Evolutionary conservation across 2,113 vertebrate species (phyloP).

Genomic region (Sebastes fasciatus): DNA sequence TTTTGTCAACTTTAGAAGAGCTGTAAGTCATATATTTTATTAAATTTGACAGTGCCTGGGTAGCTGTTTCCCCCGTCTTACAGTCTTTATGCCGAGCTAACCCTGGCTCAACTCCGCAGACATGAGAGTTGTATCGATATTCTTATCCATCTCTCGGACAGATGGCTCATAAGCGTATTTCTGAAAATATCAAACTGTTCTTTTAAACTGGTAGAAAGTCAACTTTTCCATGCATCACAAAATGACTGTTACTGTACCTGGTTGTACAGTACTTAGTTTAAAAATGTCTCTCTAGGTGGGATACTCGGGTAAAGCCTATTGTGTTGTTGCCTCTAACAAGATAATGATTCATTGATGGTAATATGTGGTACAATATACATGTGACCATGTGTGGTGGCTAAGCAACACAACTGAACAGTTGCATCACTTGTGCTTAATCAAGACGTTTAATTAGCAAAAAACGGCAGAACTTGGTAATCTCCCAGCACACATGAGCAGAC

Average conservation of each 20-base stretch:
- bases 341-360: background rate
- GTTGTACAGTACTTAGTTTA: background rate
- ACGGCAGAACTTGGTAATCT: constrained; percentile 38
- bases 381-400: background rate
- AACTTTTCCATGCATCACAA: background rate
- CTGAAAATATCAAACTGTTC: background rate
- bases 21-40: too few species aligned
- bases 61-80: too few species aligned
- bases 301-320: background rate
- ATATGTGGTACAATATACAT: background rate
- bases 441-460: constrained; percentile 49
- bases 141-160: background rate
- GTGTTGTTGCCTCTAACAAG: background rate
- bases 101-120: background rate
- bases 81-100: too few species aligned
- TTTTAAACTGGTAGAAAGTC: background rate
- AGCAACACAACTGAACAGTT: constrained; percentile 12
- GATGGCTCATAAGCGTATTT: background rate
- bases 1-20: background rate
- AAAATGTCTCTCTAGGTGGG: too few species aligned
- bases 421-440: constrained; percentile 11
- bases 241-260: background rate
- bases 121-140: background rate
- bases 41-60: background rate
- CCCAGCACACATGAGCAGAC: background rate